A percentile compares a stretch with the other conserved stretches of the same genome.
phyloP scores from a whole-genome alignment of 2,888 invertebrate species.

The Portevinia maculata region DNA sequence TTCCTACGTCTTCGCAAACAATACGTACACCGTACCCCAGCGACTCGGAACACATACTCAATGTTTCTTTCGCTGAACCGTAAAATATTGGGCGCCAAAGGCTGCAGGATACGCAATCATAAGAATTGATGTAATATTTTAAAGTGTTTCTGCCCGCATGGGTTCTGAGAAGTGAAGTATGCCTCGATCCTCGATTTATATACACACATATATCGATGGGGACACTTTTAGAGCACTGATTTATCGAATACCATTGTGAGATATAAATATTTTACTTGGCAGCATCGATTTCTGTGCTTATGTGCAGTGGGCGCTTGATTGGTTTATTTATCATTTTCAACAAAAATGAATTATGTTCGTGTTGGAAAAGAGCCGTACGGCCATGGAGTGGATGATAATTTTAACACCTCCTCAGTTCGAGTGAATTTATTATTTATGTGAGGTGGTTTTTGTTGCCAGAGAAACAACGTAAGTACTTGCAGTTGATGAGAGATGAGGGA shows the following conservation, averaged over 20 bases:
- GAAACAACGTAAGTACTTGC: no score
- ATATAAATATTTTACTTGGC: slow-evolving; percentile 71
- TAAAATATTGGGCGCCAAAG: slow-evolving; percentile 74
- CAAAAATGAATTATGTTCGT: slow-evolving; percentile 66
- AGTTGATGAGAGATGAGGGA: no score
- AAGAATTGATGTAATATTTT: slow-evolving; percentile 74
- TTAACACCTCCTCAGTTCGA: slow-evolving; percentile 56
- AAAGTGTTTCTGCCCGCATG: slow-evolving; percentile 72
- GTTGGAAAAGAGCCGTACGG: neutral
- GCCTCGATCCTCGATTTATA: neutral
- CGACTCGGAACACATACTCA: slow-evolving; percentile 59
- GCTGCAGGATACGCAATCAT: slow-evolving; percentile 74
- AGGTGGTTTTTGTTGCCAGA: no score
- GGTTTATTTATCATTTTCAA: slow-evolving; percentile 71
- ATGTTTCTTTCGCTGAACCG: slow-evolving; percentile 64
- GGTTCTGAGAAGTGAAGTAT: slow-evolving; percentile 18
- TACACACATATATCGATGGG: slow-evolving; percentile 35
- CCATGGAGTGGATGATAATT: slow-evolving; percentile 58
- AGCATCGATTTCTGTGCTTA: slow-evolving; percentile 40
- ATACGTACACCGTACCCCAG: slow-evolving; percentile 52
- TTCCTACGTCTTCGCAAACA: slow-evolving; percentile 64
- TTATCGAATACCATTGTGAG: slow-evolving; percentile 62
- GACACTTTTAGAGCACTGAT: slow-evolving; percentile 63
- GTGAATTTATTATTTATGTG: slow-evolving; percentile 44
- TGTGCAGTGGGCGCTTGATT: slow-evolving; percentile 66